Percentiles rank a stretch among this genome's conserved stretches.
Evolutionary conservation across 2,888 invertebrate genomes (phyloP).

Genomic region (Plebejus anna): DNA sequence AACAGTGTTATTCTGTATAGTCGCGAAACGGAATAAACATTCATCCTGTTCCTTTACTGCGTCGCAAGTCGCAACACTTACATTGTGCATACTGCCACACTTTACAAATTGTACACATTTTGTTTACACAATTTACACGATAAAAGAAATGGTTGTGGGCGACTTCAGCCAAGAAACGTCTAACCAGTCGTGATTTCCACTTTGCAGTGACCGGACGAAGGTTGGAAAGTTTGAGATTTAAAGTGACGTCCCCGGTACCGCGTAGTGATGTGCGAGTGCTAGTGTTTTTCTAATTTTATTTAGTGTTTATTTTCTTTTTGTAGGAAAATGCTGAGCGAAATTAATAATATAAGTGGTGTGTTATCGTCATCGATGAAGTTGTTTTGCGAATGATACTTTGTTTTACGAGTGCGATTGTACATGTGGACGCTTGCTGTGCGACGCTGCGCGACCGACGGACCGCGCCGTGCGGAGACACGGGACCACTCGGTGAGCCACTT

Average conservation of each 20-base stretch:
- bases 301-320: conserved; percentile 71
- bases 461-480: conserved; percentile 27
- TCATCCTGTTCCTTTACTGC: not conserved
- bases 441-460: conserved; percentile 50
- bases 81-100: conserved; percentile 47
- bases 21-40: not conserved
- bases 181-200: conserved; percentile 78
- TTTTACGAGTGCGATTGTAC: conserved; percentile 72
- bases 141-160: conserved; percentile 57
- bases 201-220: conserved; percentile 78
- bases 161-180: conserved; percentile 52
- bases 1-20: not conserved
- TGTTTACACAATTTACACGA: conserved; percentile 52
- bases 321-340: conserved; percentile 78
- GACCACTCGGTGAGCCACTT: conserved; percentile 33
- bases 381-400: conserved; percentile 77
- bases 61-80: conserved; percentile 36
- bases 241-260: conserved; percentile 50
- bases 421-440: conserved; percentile 72
- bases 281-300: conserved; percentile 54
- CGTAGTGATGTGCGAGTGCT: conserved; percentile 67
- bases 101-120: conserved; percentile 49
- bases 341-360: conserved; percentile 78
- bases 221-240: conserved; percentile 72
- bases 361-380: conserved; percentile 76